phyloP scores from a whole-genome alignment of 2,113 vertebrate genomes.

The Scytalopus superciliaris region DNA sequence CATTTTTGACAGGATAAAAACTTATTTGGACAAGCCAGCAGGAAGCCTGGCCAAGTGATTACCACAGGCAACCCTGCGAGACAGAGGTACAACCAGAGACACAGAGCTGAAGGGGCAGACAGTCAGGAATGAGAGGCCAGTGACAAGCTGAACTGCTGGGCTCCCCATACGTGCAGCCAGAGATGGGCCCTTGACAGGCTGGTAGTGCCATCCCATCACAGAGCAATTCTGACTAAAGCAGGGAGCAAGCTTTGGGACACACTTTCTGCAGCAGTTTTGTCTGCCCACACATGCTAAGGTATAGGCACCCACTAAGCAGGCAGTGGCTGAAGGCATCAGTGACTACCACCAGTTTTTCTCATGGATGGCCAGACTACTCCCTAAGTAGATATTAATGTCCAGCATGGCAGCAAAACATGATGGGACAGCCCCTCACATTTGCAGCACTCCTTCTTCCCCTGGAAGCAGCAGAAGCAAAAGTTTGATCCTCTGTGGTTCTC shows the following conservation, averaged over 20 bases:
- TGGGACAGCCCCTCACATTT: not conserved
- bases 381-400: not conserved
- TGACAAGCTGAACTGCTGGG: not conserved
- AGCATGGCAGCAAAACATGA: not conserved
- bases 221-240: not conserved
- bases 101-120: not conserved
- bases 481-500: not conserved
- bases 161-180: not conserved
- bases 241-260: not conserved
- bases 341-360: not conserved
- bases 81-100: not conserved
- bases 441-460: not conserved
- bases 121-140: not conserved
- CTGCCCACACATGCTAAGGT: not conserved
- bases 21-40: not conserved
- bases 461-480: not conserved
- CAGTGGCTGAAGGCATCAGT: not conserved
- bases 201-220: not conserved
- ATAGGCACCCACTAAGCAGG: not conserved
- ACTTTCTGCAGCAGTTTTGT: not conserved
- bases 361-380: not conserved
- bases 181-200: not conserved
- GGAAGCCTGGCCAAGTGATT: not conserved
- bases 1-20: not conserved
- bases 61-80: not conserved